A percentile compares a stretch with the other conserved stretches of the same genome.
phyloP scores from a whole-genome alignment of 2,797 vertebrate genomes.

The Lateolabrax maculatus region DNA sequence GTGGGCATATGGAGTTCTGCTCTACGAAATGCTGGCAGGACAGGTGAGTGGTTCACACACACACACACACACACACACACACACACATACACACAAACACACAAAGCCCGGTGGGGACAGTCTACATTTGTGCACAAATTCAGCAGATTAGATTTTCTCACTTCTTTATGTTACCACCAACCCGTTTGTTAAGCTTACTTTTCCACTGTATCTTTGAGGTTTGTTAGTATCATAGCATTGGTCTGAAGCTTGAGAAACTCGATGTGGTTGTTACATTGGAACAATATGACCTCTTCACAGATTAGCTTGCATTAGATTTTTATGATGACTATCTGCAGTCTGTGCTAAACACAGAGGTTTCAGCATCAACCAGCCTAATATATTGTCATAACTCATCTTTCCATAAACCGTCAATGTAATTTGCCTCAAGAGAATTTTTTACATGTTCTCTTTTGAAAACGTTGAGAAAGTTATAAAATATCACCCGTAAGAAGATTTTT shows the following conservation, averaged over 20 bases:
- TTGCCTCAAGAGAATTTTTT: neutral
- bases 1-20: constrained; percentile 97
- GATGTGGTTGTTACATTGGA: neutral
- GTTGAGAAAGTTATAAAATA: neutral
- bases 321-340: neutral
- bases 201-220: neutral
- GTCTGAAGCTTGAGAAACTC: neutral
- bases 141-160: neutral
- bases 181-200: neutral
- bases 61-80: constrained; percentile 19
- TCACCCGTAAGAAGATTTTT: neutral
- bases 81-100: neutral
- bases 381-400: neutral
- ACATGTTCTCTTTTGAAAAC: neutral
- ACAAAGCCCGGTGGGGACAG: too few relatives aligned
- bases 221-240: neutral
- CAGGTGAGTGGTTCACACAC: constrained; percentile 87
- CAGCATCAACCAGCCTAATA: neutral
- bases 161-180: neutral
- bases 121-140: neutral
- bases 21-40: constrained; percentile 97
- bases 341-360: neutral
- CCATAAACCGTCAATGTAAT: neutral
- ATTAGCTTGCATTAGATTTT: neutral
- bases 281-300: neutral